Evolutionary conservation across 2,888 invertebrate genomes (phyloP).

Genomic region (Holacanthella duospinosa): DNA sequence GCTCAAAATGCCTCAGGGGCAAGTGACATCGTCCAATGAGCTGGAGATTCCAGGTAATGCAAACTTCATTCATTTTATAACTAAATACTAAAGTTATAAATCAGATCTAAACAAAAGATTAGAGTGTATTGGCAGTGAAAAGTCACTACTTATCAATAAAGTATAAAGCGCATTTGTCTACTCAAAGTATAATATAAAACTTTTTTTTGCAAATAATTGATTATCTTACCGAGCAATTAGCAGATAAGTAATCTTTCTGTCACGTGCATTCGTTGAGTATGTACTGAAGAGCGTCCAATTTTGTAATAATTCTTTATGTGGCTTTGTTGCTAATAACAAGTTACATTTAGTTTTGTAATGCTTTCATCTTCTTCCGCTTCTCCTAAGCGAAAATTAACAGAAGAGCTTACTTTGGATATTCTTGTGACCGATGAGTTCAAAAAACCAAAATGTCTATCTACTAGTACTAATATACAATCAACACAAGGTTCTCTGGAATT

Average conservation of each 20-base stretch:
- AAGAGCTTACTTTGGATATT: not conserved
- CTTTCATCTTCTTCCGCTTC: not conserved
- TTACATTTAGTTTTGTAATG: not conserved
- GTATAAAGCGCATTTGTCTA: not conserved
- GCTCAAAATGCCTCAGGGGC: not conserved
- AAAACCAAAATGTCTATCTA: not conserved
- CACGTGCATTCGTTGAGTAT: too few relatives aligned
- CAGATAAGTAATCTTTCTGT: too few relatives aligned
- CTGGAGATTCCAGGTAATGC: constrained; percentile 13
- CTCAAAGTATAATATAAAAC: not conserved
- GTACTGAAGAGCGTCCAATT: too few relatives aligned
- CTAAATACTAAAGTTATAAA: too few relatives aligned
- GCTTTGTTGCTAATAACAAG: not conserved
- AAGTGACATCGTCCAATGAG: constrained; percentile 3
- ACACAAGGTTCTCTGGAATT: too few relatives aligned
- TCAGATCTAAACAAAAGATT: too few relatives aligned
- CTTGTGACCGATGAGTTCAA: not conserved
- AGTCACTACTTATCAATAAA: too few relatives aligned
- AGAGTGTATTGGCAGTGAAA: too few relatives aligned
- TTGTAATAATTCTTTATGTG: not conserved
- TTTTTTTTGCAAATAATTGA: not conserved
- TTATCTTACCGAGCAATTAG: too few relatives aligned
- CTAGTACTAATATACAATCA: too few relatives aligned
- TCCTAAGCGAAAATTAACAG: not conserved
- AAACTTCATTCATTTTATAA: not conserved